A percentile compares a stretch with the other conserved stretches of the same genome.
phyloP scores from a whole-genome alignment of 1,140 invertebrate genomes.

The Scaptodrosophila lebanonensis region DNA sequence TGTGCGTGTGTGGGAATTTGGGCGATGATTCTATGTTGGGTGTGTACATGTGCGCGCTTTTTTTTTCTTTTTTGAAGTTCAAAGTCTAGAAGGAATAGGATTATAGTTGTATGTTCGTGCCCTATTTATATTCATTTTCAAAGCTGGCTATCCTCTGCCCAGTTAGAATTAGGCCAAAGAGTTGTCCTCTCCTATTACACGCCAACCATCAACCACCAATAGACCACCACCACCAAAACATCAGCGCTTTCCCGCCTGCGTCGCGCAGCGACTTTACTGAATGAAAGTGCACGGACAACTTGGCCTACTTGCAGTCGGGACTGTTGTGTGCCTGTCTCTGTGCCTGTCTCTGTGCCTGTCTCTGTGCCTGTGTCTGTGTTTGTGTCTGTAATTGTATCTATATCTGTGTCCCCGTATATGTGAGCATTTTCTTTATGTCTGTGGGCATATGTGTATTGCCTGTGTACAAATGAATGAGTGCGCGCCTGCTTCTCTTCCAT shows the following conservation, averaged over 20 bases:
- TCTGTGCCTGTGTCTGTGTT: slow-evolving; percentile 1
- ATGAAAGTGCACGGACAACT: slow-evolving; percentile 47
- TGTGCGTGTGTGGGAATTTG: neutral
- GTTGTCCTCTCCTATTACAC: slow-evolving; percentile 2
- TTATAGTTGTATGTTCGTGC: slow-evolving; percentile 7
- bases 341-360: slow-evolving; percentile 4
- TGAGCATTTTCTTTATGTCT: slow-evolving; percentile 18
- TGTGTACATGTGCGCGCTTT: slow-evolving; percentile 1
- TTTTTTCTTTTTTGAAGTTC: slow-evolving; percentile 21
- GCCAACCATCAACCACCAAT: slow-evolving; percentile 10
- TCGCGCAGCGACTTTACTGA: slow-evolving; percentile 51
- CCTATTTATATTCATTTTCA: slow-evolving; percentile 9
- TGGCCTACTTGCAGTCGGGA: too few species aligned
- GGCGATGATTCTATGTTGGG: neutral
- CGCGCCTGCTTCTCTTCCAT: slow-evolving; percentile 11
- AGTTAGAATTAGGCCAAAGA: slow-evolving; percentile 1
- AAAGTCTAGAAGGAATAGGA: slow-evolving; percentile 6
- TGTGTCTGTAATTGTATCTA: slow-evolving; percentile 7
- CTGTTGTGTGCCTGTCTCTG: neutral
- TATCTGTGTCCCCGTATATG: slow-evolving; percentile 3
- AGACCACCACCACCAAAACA: too few species aligned
- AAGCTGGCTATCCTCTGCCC: neutral
- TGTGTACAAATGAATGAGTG: slow-evolving; percentile 44
- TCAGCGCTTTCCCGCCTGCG: slow-evolving; percentile 11
- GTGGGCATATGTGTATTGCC: too few species aligned